Evolutionary conservation across 1,140 invertebrate species (phyloP).

Genomic region (Drosophila tani): DNA sequence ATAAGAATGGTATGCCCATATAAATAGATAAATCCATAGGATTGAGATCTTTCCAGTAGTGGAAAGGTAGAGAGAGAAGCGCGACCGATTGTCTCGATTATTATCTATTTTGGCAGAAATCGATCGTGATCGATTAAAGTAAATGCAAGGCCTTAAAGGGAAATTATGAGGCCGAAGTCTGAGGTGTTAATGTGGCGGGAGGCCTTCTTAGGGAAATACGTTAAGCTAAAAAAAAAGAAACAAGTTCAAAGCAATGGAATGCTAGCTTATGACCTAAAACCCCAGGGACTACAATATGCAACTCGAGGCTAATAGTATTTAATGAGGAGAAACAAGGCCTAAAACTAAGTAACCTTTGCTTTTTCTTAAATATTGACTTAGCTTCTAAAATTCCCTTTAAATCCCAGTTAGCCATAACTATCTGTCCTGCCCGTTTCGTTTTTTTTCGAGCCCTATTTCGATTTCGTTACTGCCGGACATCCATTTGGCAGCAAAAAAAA

Average conservation of each 20-base stretch:
- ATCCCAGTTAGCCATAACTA: slow-evolving; percentile 1
- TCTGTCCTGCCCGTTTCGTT: neutral
- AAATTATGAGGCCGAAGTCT: neutral
- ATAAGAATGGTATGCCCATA: slow-evolving; percentile 24
- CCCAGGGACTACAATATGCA: too few relatives aligned
- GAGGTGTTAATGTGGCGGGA: slow-evolving; percentile 63
- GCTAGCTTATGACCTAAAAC: too few relatives aligned
- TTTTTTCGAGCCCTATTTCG: slow-evolving; percentile 6
- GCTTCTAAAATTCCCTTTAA: too few relatives aligned
- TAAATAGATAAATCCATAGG: slow-evolving; percentile 23
- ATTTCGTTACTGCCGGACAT: slow-evolving; percentile 6
- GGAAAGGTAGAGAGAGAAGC: neutral
- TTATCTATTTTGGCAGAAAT: slow-evolving; percentile 71
- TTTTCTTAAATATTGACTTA: neutral
- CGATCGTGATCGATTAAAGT: slow-evolving; percentile 76
- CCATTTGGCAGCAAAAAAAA: neutral
- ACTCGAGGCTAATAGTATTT: too few relatives aligned
- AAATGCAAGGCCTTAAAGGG: slow-evolving; percentile 26
- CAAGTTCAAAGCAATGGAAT: neutral
- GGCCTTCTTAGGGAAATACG: neutral
- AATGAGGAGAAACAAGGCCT: too few relatives aligned
- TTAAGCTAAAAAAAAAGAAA: neutral
- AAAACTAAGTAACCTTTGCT: neutral
- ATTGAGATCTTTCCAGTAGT: slow-evolving; percentile 19
- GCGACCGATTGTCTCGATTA: slow-evolving; percentile 50